A percentile compares a stretch with the other conserved stretches of the same genome.
Conservation (phyloP, 2,113 vertebrate species). For the Ciconia maguari region DNA sequence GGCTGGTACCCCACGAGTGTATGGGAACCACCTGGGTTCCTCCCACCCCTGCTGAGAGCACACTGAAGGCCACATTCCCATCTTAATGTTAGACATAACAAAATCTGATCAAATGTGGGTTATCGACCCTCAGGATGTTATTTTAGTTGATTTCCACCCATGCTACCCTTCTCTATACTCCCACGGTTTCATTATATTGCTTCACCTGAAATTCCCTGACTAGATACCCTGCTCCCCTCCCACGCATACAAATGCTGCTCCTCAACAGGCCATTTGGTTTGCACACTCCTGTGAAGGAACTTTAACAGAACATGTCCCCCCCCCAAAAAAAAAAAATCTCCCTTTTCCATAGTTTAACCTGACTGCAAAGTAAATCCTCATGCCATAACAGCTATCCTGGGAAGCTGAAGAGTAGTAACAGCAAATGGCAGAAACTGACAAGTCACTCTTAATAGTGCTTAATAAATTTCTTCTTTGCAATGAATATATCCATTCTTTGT, state of each 20-base stretch:
- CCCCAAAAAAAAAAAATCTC: accelerated
- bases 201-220: constrained; percentile 36
- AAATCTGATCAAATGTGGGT: not conserved
- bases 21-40: not conserved
- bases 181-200: constrained; percentile 28
- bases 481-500: not conserved
- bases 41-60: not conserved
- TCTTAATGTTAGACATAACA: not conserved
- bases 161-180: not conserved
- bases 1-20: accelerated
- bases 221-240: not conserved
- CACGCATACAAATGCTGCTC: not conserved
- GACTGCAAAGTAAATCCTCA: not conserved
- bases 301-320: not conserved
- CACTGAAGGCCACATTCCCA: not conserved
- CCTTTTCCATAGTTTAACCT: not conserved
- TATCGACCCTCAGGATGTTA: not conserved
- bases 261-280: not conserved
- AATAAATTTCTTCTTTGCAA: not conserved
- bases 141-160: not conserved
- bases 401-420: not conserved
- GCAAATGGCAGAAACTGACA: not conserved
- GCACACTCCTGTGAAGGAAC: not conserved
- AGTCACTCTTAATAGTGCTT: not conserved
- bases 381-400: not conserved